phyloP scores from a whole-genome alignment of 2,113 vertebrate genomes.

The Rutilus rutilus region DNA sequence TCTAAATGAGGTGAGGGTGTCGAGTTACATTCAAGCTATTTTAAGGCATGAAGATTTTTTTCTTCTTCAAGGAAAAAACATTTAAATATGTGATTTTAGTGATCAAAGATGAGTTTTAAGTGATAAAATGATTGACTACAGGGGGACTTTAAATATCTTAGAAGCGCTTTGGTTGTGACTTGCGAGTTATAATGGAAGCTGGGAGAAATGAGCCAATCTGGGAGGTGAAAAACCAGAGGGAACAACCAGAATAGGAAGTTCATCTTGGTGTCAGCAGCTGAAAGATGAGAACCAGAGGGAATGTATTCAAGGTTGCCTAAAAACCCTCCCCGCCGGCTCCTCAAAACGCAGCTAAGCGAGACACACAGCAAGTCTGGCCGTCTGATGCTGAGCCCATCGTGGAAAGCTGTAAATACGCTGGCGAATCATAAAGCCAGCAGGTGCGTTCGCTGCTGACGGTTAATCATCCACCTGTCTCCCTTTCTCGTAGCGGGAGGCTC shows the following conservation, averaged over 20 bases:
- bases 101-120: no score
- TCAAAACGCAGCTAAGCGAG: slow-evolving; percentile 32
- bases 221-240: slow-evolving; percentile 19
- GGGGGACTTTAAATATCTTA: background rate
- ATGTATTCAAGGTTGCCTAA: slow-evolving; percentile 36
- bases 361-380: slow-evolving; percentile 38
- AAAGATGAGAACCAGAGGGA: slow-evolving; percentile 26
- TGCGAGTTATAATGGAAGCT: background rate
- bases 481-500: slow-evolving; percentile 29
- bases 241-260: slow-evolving; percentile 24
- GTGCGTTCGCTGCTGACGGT: slow-evolving; percentile 22
- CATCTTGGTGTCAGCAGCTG: slow-evolving; percentile 27
- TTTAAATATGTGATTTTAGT: no score
- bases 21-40: no score
- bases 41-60: no score
- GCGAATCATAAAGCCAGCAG: slow-evolving; percentile 53
- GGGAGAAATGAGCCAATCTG: slow-evolving; percentile 14
- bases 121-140: no score
- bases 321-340: slow-evolving; percentile 35
- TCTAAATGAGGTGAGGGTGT: no score
- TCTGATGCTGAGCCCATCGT: slow-evolving; percentile 32
- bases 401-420: slow-evolving; percentile 55
- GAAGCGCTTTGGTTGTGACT: background rate
- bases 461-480: slow-evolving; percentile 51
- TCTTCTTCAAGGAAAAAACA: no score